Conservation (phyloP, 2,888 invertebrate species). For the Mycalesis mineus region DNA sequence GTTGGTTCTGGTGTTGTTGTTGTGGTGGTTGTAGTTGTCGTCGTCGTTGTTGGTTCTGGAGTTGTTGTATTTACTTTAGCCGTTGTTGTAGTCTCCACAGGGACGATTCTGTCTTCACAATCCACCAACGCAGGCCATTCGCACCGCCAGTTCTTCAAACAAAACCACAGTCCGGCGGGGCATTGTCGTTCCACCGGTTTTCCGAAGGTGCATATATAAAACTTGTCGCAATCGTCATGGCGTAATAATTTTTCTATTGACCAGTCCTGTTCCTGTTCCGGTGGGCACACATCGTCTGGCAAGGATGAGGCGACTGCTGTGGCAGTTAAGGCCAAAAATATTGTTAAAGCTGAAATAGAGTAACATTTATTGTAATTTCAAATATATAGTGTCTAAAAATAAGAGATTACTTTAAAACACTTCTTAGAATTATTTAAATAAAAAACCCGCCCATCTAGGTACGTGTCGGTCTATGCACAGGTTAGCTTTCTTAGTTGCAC, state of each 20-base stretch:
- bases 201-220: constrained; percentile 82
- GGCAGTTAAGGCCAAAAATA: constrained; percentile 29
- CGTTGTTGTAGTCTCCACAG: constrained; percentile 21
- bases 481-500: no score
- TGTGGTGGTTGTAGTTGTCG: neutral
- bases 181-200: constrained; percentile 78
- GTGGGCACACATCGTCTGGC: constrained; percentile 47
- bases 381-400: no score
- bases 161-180: constrained; percentile 76
- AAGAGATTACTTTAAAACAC: no score
- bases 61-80: neutral
- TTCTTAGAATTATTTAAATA: no score
- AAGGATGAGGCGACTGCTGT: constrained; percentile 34
- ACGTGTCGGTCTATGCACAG: no score
- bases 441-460: no score
- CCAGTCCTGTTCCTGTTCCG: constrained; percentile 51
- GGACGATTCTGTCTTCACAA: constrained; percentile 65
- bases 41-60: neutral
- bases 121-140: constrained; percentile 81
- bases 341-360: constrained; percentile 18
- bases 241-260: constrained; percentile 72
- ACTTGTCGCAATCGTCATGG: constrained; percentile 78
- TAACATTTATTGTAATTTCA: neutral
- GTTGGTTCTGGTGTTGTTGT: neutral
- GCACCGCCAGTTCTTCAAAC: constrained; percentile 74